A percentile compares a stretch with the other conserved stretches of the same genome.
Evolutionary conservation across 2,888 invertebrate species (phyloP).

Genomic region (Platycnemis pennipes): DNA sequence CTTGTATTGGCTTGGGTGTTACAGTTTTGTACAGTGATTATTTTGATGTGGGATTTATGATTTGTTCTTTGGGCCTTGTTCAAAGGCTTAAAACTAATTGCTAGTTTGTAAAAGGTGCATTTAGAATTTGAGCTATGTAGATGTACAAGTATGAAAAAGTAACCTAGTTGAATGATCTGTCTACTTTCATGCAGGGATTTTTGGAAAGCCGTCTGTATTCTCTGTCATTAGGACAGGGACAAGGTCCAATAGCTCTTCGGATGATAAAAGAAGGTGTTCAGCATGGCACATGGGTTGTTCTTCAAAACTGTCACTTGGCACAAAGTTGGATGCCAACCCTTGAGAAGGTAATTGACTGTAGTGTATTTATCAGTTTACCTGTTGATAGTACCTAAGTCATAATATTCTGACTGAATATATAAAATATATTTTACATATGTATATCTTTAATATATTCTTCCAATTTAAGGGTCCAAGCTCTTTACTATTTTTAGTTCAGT

Average conservation of each 20-base stretch:
- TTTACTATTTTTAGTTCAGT: no score
- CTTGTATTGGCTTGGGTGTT: no score
- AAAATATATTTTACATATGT: no score
- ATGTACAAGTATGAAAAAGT: not conserved
- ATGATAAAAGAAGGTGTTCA: slow-evolving; percentile 92
- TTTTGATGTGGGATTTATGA: no score
- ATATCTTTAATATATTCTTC: no score
- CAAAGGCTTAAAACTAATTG: no score
- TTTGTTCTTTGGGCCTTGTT: no score
- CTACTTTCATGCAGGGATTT: slow-evolving; percentile 82
- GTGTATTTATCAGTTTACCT: slow-evolving; percentile 21
- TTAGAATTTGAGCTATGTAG: no score
- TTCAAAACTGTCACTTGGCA: slow-evolving; percentile 97
- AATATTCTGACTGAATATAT: no score
- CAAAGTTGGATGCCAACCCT: slow-evolving; percentile 96
- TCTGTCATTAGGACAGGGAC: slow-evolving; percentile 95
- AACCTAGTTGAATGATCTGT: not conserved
- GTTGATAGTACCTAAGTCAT: no score
- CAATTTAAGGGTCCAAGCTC: no score
- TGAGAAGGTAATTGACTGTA: slow-evolving; percentile 86
- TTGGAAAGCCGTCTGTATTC: slow-evolving; percentile 88
- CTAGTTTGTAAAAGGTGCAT: not conserved
- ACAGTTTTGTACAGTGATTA: no score
- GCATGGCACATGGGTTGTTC: slow-evolving; percentile 94
- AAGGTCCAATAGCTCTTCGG: slow-evolving; percentile 93